A percentile compares a stretch with the other conserved stretches of the same genome.
phyloP scores from a whole-genome alignment of 2,797 vertebrate species.

The Bothrops alternatus region DNA sequence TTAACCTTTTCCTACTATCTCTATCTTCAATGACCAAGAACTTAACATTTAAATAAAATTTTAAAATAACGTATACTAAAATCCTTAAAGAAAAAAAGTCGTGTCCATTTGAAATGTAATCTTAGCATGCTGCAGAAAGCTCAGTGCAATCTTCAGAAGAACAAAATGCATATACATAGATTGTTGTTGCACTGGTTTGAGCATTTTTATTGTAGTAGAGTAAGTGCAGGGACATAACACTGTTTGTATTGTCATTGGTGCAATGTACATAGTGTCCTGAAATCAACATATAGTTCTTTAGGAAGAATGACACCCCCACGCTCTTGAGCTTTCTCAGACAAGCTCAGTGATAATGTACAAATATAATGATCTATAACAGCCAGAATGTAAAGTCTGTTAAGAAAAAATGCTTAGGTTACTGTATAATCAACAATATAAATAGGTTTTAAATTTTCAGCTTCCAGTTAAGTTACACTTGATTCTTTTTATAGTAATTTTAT shows the following conservation, averaged over 20 bases:
- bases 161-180: not conserved
- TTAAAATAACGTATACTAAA: not conserved
- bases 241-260: not conserved
- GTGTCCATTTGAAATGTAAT: not conserved
- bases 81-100: not conserved
- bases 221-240: not conserved
- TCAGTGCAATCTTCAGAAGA: not conserved
- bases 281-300: not conserved
- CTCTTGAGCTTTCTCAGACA: not conserved
- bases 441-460: not conserved
- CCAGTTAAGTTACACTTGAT: not conserved
- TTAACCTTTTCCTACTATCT: not conserved
- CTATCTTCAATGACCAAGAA: not conserved
- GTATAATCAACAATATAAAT: not conserved
- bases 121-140: not conserved
- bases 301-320: not conserved
- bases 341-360: not conserved
- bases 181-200: not conserved
- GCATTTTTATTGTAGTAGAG: conserved; percentile 10
- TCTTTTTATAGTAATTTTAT: not conserved
- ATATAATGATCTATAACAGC: not conserved
- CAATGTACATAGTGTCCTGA: not conserved
- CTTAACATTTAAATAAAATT: not conserved
- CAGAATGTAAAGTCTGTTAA: not conserved
- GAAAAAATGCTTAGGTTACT: conserved; percentile 7